Percentiles rank a stretch among this genome's conserved stretches.
phyloP scores from a whole-genome alignment of 1,140 invertebrate genomes.

The Reticulitermes speratus region DNA sequence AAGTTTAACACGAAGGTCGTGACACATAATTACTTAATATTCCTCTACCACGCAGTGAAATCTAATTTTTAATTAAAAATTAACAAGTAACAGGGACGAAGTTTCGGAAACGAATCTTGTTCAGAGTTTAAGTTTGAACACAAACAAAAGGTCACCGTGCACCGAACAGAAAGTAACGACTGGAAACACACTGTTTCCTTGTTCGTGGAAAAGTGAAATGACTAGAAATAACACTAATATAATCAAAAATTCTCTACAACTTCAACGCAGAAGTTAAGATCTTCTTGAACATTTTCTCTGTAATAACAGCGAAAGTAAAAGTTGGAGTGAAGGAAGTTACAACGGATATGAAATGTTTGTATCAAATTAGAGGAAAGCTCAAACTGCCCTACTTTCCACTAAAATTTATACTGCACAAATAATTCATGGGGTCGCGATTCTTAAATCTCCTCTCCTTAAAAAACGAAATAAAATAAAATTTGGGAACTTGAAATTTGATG shows the following conservation, averaged over 20 bases:
- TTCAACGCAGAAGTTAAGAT: background rate
- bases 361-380: background rate
- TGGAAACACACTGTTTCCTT: too few relatives aligned
- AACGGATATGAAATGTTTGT: background rate
- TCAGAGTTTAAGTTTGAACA: background rate
- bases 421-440: background rate
- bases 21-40: background rate
- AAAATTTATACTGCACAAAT: too few relatives aligned
- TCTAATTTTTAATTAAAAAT: background rate
- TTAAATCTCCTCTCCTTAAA: background rate
- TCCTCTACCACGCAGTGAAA: background rate
- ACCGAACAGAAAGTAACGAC: background rate
- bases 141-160: background rate
- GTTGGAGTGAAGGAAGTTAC: background rate
- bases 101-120: background rate
- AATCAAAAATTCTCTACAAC: background rate
- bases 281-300: background rate
- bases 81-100: background rate
- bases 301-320: background rate
- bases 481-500: background rate
- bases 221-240: background rate
- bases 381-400: background rate
- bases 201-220: background rate
- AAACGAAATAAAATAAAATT: background rate
- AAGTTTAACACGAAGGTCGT: background rate